These are phyloP conservation scores for Pteropus rufus DNA, from an alignment of 2,797 vertebrate genomes.

Conservation along the genomic window DNA sequence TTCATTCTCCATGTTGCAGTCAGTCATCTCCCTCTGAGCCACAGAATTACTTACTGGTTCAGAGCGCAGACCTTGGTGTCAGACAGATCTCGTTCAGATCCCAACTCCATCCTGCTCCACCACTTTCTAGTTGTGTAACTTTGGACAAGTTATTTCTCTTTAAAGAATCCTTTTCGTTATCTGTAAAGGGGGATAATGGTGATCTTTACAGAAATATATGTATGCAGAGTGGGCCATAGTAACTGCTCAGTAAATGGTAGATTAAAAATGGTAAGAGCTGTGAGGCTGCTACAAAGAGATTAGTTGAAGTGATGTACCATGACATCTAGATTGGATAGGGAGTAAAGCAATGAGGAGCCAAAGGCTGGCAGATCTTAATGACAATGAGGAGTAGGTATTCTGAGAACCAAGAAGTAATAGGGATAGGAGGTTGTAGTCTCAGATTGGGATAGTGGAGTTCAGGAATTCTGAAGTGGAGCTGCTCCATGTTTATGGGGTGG, in stretches of 20 bases:
- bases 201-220: neutral
- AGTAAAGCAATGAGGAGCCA: conserved; percentile 9
- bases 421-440: neutral
- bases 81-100: neutral
- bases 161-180: neutral
- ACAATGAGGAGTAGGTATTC: neutral
- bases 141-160: neutral
- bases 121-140: neutral
- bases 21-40: neutral
- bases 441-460: neutral
- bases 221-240: neutral
- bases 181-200: neutral
- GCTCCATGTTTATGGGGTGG: neutral
- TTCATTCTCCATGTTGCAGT: neutral
- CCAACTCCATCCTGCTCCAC: neutral
- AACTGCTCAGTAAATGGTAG: conserved; percentile 14
- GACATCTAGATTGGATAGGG: neutral
- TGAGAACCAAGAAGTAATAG: neutral
- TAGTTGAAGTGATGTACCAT: neutral
- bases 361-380: neutral
- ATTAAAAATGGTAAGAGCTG: neutral
- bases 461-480: neutral
- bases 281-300: neutral
- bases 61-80: neutral
- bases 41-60: neutral